Base-by-base conservation (phyloP, 2,888 invertebrate species). In the Sinotaia quadrata region DNA sequence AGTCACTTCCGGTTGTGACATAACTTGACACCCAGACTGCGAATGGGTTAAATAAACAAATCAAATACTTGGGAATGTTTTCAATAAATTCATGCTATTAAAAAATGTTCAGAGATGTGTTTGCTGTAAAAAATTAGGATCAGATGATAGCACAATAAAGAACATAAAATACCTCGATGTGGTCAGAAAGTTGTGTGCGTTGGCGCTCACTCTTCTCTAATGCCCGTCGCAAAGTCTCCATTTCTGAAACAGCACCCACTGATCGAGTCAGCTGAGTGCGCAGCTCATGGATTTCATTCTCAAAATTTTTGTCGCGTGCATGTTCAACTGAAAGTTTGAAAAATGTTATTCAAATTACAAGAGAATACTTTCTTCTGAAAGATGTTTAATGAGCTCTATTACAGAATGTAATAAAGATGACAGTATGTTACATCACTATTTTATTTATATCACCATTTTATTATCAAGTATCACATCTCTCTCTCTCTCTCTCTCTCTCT, bases 81-180 rank as follows among this genome's bases (percentile, higher is more conserved):
- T n/a, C 12, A 12, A 12, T 41, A 12, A 41, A 41, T 41, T 41
- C 44, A 41, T 12, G 12, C 12, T 15, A n/a, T 41, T 41, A 15
- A 15, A 41, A 12, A 15, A 15, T 41, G 12, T 41, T 41, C 44
- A 41, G 12, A 41, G n/a, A 41, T 41, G 44, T 41, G 12, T 41
- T n/a, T 41, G 44, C 12, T 15, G 12, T 41, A 12, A 41, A 41
- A 41, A 41, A n/a, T 10, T 52, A 10, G 7, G n/a, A n/a, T n/a
- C n/a, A n/a, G n/a, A n/a, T n/a, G n/a, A n/a, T n/a, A n/a, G n/a
- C n/a, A n/a, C n/a, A n/a, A 29, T 76, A n/a, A n/a, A n/a, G n/a
- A n/a, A n/a, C n/a, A n/a, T n/a, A n/a, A n/a, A n/a, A 60, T 54
- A 85, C 85, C 82, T 86, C 84, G 71, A 87, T 83, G 73, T 86